Conservation (phyloP, 2,888 invertebrate genomes). For the Pemphredon lugubris region DNA sequence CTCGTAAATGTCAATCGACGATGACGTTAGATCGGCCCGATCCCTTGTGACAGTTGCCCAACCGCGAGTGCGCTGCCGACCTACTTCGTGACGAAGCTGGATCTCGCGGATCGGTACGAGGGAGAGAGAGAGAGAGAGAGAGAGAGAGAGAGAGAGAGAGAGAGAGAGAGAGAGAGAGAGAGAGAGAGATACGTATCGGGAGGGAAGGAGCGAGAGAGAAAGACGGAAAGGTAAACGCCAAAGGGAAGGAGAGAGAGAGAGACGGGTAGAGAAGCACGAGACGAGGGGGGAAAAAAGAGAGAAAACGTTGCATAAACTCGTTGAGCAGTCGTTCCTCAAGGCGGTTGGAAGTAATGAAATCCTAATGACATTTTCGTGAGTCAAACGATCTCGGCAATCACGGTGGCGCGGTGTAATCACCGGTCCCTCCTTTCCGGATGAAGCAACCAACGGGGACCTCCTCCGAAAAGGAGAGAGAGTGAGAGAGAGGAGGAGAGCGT, state of each 20-base stretch:
- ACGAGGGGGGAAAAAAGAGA: slow-evolving; percentile 40
- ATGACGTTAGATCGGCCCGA: slow-evolving; percentile 61
- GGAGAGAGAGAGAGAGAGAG: slow-evolving; percentile 10
- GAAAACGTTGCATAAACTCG: slow-evolving; percentile 64
- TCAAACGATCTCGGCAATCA: slow-evolving; percentile 74
- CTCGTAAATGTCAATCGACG: slow-evolving; percentile 61
- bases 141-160: slow-evolving; percentile 3
- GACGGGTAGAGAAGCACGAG: too few species aligned
- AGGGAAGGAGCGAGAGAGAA: slow-evolving; percentile 25
- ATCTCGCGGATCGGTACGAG: slow-evolving; percentile 39
- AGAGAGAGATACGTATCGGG: slow-evolving; percentile 19
- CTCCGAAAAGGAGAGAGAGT: slow-evolving; percentile 55
- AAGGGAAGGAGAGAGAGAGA: slow-evolving; percentile 1
- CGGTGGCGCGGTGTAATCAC: slow-evolving; percentile 70
- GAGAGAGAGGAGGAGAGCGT: slow-evolving; percentile 29
- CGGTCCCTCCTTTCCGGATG: slow-evolving; percentile 72
- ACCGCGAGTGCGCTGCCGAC: slow-evolving; percentile 54
- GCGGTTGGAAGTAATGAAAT: slow-evolving; percentile 75
- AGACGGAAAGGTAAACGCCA: slow-evolving; percentile 25
- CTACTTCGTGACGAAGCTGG: slow-evolving; percentile 62
- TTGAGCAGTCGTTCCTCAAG: slow-evolving; percentile 66
- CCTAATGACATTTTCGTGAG: slow-evolving; percentile 79
- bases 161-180: slow-evolving; percentile 15
- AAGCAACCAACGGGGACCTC: slow-evolving; percentile 64
- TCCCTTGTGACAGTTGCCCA: slow-evolving; percentile 65